Conservation (phyloP, 2,888 invertebrate genomes). For the Ichneumon xanthorius region DNA sequence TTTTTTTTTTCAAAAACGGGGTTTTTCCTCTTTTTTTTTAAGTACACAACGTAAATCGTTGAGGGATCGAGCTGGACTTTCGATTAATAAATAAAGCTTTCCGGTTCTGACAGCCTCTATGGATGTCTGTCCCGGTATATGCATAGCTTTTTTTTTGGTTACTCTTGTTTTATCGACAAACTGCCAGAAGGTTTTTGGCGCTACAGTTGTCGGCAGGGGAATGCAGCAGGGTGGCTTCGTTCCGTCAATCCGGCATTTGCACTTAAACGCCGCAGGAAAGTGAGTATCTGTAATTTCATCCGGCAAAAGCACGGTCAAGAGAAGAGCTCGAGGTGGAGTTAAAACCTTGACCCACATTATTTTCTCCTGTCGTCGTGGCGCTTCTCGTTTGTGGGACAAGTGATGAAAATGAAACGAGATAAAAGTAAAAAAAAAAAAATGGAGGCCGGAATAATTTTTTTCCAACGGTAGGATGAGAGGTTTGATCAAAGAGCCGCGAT, state of each 20-base stretch:
- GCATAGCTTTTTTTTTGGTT: not conserved
- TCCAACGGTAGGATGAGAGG: constrained; percentile 6
- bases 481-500: constrained; percentile 45
- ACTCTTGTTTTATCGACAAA: not conserved
- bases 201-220: not conserved
- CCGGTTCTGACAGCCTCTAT: not conserved
- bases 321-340: not conserved
- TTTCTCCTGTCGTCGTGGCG: constrained; percentile 2
- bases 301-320: not conserved
- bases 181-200: not conserved
- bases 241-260: not conserved
- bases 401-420: constrained; percentile 3
- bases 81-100: not conserved
- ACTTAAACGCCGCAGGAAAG: not conserved
- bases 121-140: not conserved
- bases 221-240: not conserved
- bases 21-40: not conserved
- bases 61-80: not conserved
- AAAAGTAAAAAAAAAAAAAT: constrained; percentile 6
- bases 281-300: not conserved
- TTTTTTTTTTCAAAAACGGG: not conserved
- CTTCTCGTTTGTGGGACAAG: constrained; percentile 15
- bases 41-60: not conserved
- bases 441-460: constrained; percentile 19
- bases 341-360: constrained; percentile 45